Evolutionary conservation across 2,888 invertebrate species (phyloP), one percentile per base, ranked within the genome.

Genomic region (Brachylomia viminalis): DNA sequence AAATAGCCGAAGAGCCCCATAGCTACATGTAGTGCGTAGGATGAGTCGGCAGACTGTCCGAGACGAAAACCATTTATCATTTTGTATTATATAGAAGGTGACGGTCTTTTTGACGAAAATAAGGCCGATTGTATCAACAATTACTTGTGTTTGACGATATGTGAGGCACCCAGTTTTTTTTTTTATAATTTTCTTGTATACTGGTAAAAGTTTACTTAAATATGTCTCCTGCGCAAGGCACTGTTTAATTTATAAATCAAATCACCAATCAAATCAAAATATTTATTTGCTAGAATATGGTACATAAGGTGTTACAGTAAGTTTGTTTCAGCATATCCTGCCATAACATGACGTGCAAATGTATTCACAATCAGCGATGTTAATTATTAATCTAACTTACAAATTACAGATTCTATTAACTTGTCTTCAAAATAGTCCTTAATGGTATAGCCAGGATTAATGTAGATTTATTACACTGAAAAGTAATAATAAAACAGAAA

Each of bases 61-160:
- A 75, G 45, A 69, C n/a, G 38, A n/a, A 2, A 54, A 68, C 27
- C 20, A 83, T 83, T 72, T 65, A 79, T 83, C 61, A 80, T 67
- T 64, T 67, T 49, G 61, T 65, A 33, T 67, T 54, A 33, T 8
- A 64, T 56, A 59, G 27, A 71, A 69, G 65, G 17, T 47, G 59
- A 62, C 54, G 33, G 42, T 47, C 33, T 72, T 68, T 76, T 62
- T 59, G 49, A 42, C 38, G 62, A 49, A 64, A 58, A 47, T 30
- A 8, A 54, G 13, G 33, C 56, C 15, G 30, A 58, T 42, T 33
- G 17, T 54, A 33, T 23, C 15, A 79, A 79, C 4, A 54, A 67
- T 61, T 17, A 45, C n/a, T 23, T 30, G 5, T 47, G n/a, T 47
- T 59, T 42, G 20, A 15, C 17, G 38, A 77, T 75, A 38, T 59